Evolutionary conservation across 2,113 vertebrate genomes (phyloP), one percentile per base, ranked within the genome.

Genomic region (Athene noctua): DNA sequence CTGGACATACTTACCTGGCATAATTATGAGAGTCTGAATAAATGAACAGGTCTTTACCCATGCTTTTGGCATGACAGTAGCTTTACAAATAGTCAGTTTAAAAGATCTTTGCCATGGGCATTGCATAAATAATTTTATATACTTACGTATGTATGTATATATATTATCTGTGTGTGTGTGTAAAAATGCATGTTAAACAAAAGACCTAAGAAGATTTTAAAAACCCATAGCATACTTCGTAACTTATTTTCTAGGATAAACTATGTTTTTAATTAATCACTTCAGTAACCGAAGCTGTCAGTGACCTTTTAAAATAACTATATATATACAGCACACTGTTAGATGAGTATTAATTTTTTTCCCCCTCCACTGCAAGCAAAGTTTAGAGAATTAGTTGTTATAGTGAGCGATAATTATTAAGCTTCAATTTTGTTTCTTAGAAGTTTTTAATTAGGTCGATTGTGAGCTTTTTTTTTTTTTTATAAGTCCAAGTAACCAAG

Each of bases 401-500:
- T 22, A 54, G 8, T 54, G n/a, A 89, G 54, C 55, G 26, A 65
- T 70, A 67, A 73, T 71, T 80, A 86, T 74, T 75, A 78, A 88
- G 86, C 80, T 88, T 93, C 3, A 72, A 61, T 94, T 95, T 74
- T 77, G 23, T 63, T 93, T 92, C 77, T 93, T 91, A 58, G 21
- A 74, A 51, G 32, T 86, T 94, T 79, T 72, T 42, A 86, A 86
- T 96, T 94, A 95, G 21, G 36, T 23, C 80, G 90, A 89, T 73
- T 82, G 38, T 72, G 30, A 77, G 21, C 12, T 26, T 91, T 79
- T 90, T 79, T 90, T 89, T 78, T 80, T 62, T 55, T 86, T 90
- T 92, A n/a, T 96, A 94, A 92, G 82, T 84, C 87, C 86, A 97
- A 98, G 59, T 96, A 96, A 98, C 73, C 78, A 97, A 97, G 97